Percentiles rank a stretch among this genome's conserved stretches.
phyloP scores from a whole-genome alignment of 2,888 invertebrate genomes.

The Nowickia ferox region DNA sequence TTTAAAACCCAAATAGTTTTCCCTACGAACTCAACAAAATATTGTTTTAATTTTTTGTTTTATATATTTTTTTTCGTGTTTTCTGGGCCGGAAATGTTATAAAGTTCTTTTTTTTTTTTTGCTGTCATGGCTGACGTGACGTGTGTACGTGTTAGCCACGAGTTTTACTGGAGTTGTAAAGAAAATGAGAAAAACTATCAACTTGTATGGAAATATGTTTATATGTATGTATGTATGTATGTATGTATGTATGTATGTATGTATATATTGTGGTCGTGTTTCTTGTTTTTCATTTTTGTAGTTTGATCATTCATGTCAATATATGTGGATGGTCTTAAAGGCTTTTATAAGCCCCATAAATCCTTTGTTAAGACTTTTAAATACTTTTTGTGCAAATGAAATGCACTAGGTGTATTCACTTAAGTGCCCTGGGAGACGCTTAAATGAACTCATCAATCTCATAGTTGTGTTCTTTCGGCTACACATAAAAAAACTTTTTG shows the following conservation, averaged over 20 bases:
- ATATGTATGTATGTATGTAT: not conserved
- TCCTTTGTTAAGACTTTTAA: conserved; percentile 53
- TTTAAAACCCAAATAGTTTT: conserved; percentile 19
- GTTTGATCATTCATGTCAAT: conserved; percentile 13
- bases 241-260: not conserved
- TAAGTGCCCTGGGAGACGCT: no score
- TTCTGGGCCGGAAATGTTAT: conserved; percentile 70
- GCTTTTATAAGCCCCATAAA: conserved; percentile 52
- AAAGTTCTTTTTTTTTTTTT: conserved; percentile 56
- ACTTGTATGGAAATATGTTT: conserved; percentile 36
- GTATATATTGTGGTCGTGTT: conserved; percentile 60
- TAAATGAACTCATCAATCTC: no score
- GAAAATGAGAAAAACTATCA: conserved; percentile 22
- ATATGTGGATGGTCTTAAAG: conserved; percentile 36
- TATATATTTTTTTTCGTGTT: conserved; percentile 50
- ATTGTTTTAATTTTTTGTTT: conserved; percentile 40
- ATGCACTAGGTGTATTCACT: conserved; percentile 38
- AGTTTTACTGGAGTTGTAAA: conserved; percentile 31
- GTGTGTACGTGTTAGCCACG: conserved; percentile 56
- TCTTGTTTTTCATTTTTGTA: conserved; percentile 16
- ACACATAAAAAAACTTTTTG: no score
- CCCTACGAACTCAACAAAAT: conserved; percentile 9
- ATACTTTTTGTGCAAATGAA: conserved; percentile 23
- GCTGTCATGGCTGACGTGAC: conserved; percentile 37
- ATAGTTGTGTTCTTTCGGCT: no score